These are phyloP conservation scores for Drosophila auraria DNA, from an alignment of 1,140 invertebrate species.

Conservation along the genomic window DNA sequence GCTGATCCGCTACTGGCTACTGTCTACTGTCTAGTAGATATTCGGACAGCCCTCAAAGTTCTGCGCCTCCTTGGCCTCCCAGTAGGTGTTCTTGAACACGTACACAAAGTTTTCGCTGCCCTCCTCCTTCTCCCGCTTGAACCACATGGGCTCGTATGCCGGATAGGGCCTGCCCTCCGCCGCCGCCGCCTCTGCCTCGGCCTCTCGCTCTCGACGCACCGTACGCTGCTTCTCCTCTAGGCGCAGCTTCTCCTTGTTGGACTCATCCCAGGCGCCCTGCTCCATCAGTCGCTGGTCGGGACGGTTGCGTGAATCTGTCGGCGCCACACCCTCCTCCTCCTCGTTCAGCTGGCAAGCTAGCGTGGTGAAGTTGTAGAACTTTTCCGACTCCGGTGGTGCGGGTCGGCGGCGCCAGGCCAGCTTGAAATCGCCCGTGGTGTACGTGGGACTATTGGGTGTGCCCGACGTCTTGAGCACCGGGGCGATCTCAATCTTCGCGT, in stretches of 20 bases:
- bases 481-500: slow-evolving; percentile 96
- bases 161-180: slow-evolving; percentile 89
- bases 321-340: slow-evolving; percentile 95
- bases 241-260: slow-evolving; percentile 93
- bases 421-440: slow-evolving; percentile 95
- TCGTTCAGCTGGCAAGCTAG: slow-evolving; percentile 99
- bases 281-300: slow-evolving; percentile 99
- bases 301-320: slow-evolving; percentile 96
- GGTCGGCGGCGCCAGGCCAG: slow-evolving; percentile 94
- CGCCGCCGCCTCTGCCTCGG: slow-evolving; percentile 92
- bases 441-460: slow-evolving; percentile 92
- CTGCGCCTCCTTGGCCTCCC: slow-evolving; percentile 94
- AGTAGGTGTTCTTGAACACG: slow-evolving; percentile 95
- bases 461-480: slow-evolving; percentile 92
- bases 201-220: slow-evolving; percentile 90
- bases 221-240: slow-evolving; percentile 98
- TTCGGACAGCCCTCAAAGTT: slow-evolving; percentile 97
- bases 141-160: slow-evolving; percentile 96
- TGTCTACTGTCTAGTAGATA: slow-evolving; percentile 90
- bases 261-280: slow-evolving; percentile 97
- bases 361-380: slow-evolving; percentile 97
- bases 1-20: slow-evolving; percentile 10
- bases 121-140: slow-evolving; percentile 92
- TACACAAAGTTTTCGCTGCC: slow-evolving; percentile 93
- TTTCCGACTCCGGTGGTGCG: slow-evolving; percentile 89